Conservation (phyloP, 2,888 invertebrate genomes). For the Tuberolachnus salignus region DNA sequence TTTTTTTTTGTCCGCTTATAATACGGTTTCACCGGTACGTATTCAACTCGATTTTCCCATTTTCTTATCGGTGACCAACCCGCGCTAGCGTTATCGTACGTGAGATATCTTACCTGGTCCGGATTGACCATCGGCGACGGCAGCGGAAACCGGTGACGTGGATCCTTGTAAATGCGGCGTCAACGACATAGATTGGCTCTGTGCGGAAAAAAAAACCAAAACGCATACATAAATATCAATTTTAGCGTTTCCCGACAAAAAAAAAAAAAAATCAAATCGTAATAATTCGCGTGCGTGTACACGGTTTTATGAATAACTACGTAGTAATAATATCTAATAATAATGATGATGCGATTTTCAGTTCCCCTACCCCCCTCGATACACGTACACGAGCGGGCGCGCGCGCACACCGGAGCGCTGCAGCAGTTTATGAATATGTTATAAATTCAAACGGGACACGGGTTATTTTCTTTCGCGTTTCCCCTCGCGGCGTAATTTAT, state of each 20-base stretch:
- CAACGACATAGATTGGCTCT: slow-evolving; percentile 61
- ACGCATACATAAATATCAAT: no score
- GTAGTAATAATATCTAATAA: background rate
- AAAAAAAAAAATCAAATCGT: background rate
- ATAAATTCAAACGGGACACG: background rate
- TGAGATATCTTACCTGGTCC: slow-evolving; percentile 56
- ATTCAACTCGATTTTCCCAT: no score
- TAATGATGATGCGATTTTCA: background rate
- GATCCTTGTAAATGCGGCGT: slow-evolving; percentile 63
- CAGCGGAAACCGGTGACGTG: slow-evolving; percentile 62
- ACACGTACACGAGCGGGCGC: no score
- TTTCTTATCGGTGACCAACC: no score
- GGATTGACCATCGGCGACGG: slow-evolving; percentile 45
- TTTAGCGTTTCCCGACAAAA: no score
- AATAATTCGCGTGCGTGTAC: background rate
- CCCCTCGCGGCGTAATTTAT: slow-evolving; percentile 34
- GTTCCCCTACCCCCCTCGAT: no score
- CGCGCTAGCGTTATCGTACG: background rate
- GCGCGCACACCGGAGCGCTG: no score
- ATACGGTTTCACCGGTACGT: no score
- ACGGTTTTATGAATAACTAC: no score
- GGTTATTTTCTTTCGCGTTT: slow-evolving; percentile 39
- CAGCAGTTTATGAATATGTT: background rate
- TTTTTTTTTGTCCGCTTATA: no score
- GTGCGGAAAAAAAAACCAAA: slow-evolving; percentile 57